Percentiles rank a stretch among this genome's conserved stretches.
Evolutionary conservation across 53 echinoderm and acorn worm species (phyloP).

Genomic region (Paracentrotus lividus): DNA sequence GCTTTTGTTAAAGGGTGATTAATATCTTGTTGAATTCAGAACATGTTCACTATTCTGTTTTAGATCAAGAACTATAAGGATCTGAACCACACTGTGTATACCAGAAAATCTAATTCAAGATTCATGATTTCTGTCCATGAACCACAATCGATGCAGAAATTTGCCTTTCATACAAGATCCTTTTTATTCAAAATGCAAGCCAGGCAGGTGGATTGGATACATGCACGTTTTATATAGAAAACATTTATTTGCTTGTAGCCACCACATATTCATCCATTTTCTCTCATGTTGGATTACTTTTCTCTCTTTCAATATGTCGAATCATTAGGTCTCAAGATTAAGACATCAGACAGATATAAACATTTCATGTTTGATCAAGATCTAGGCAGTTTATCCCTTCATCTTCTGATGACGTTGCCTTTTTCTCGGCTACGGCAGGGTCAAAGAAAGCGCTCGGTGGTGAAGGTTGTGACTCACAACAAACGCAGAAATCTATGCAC

Average conservation of each 20-base stretch:
- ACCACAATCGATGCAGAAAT: background rate
- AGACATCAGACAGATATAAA: conserved; percentile 14
- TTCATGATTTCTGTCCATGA: background rate
- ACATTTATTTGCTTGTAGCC: background rate
- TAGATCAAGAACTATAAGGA: background rate
- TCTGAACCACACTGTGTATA: background rate
- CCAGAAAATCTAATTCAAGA: background rate
- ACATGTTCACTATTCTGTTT: background rate
- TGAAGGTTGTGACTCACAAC: conserved; percentile 38
- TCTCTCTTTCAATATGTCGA: background rate
- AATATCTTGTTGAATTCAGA: background rate
- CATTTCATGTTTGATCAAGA: background rate
- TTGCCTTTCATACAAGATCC: background rate
- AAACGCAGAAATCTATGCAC: conserved; percentile 32
- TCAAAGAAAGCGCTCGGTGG: background rate
- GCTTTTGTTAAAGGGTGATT: background rate
- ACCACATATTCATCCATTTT: too few species aligned
- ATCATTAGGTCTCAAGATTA: background rate
- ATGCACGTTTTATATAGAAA: background rate
- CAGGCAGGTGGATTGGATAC: background rate
- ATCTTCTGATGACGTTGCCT: background rate
- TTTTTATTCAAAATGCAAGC: background rate
- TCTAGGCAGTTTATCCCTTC: background rate
- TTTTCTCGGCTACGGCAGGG: background rate
- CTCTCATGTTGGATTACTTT: too few species aligned